Evolutionary conservation across 2,888 invertebrate species (phyloP), one percentile per base, ranked within the genome.

Genomic region (Drosophila siamana): DNA sequence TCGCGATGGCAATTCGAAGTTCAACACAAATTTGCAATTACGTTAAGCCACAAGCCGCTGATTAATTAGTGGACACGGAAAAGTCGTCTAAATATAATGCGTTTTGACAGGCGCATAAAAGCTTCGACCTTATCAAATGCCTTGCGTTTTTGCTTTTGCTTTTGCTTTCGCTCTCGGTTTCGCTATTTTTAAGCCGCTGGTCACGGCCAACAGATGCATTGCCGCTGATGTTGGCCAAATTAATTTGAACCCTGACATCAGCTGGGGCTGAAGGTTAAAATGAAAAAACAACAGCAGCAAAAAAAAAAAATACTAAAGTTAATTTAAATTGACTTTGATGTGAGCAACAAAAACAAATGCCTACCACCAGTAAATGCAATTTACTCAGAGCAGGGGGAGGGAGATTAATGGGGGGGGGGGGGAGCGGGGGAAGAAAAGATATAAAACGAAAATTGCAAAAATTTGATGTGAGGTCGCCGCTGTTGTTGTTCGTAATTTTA

Each of bases 281-380:
- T 75, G 71, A 67, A 68, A 67, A 71, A 76, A 9, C 11, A 28
- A 30, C 30, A 30, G 4, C 11, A n/a, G 11, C 11, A 30, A 4
- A 2, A 33, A 33, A 3, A n/a, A 11, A 2, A 30, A 64, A 74
- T 36, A 15, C 70, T 54, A 30, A 65, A 65, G 41, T 64, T 57
- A 68, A 66, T 64, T 69, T 30, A 62, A 77, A 80, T 70, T 57
- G 66, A 69, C 60, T 77, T 74, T 69, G 60, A 69, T 57, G 41
- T 30, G 22, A 61, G 16, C 44, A 48, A 48, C 54, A 64, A 8
- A 22, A 61, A 11, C 30, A 48, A 15, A 50, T 40, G 19, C 15
- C 30, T 38, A 22, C 8, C 26, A 22, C 8, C 26, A 24, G 26
- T 36, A 65, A 69, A 62, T 60, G 69, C 61, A 59, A 60, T 62